phyloP scores from a whole-genome alignment of 2,888 invertebrate genomes.

The Leucophenga maculata region DNA sequence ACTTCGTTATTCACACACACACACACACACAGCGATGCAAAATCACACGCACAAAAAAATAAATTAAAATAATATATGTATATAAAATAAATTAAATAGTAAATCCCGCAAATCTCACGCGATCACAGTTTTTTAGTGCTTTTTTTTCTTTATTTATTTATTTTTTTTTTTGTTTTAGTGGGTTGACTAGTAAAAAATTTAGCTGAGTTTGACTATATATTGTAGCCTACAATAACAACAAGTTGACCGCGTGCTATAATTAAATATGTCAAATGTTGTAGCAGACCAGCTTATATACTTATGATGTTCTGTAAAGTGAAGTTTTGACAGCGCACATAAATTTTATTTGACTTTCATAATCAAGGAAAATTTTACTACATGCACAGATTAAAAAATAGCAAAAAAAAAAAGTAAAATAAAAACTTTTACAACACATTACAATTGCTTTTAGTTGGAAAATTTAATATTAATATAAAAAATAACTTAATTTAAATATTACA shows the following conservation, averaged over 20 bases:
- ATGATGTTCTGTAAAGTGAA: slow-evolving; percentile 5
- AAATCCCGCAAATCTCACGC: slow-evolving; percentile 51
- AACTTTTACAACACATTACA: slow-evolving; percentile 9
- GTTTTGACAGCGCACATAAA: too few relatives aligned
- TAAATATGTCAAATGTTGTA: slow-evolving; percentile 12
- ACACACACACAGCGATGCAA: slow-evolving; percentile 17
- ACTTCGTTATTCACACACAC: slow-evolving; percentile 29
- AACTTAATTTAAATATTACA: too few relatives aligned
- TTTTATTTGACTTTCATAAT: too few relatives aligned
- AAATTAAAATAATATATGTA: not conserved
- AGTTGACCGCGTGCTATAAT: not conserved
- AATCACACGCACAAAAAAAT: slow-evolving; percentile 19
- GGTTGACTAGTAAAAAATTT: not conserved
- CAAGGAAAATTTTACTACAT: slow-evolving; percentile 35
- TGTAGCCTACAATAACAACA: slow-evolving; percentile 9
- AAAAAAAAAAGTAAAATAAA: slow-evolving; percentile 34
- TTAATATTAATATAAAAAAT: too few relatives aligned
- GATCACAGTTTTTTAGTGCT: slow-evolving; percentile 45
- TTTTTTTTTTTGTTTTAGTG: not conserved
- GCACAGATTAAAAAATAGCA: slow-evolving; percentile 37
- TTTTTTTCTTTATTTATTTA: not conserved
- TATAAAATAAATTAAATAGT: slow-evolving; percentile 36
- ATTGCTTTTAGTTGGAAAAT: too few relatives aligned
- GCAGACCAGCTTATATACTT: not conserved
- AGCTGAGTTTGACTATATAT: not conserved